phyloP scores from a whole-genome alignment of 2,888 invertebrate species.

The Notodonta dromedarius region DNA sequence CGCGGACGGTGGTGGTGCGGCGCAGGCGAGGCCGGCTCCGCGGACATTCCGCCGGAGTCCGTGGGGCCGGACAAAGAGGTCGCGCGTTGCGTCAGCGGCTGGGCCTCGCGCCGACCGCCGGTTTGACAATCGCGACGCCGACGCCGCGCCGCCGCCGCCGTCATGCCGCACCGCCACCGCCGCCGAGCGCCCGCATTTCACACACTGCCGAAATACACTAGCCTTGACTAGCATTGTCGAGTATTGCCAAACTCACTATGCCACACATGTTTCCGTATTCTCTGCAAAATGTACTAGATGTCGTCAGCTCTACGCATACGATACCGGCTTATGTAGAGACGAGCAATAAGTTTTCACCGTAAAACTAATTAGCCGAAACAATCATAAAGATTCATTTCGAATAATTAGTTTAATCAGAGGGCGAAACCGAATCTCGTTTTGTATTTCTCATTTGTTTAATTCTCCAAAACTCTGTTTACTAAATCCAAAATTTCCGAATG shows the following conservation, averaged over 20 bases:
- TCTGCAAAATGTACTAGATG: conserved; percentile 33
- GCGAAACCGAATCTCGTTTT: conserved; percentile 40
- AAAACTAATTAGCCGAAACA: conserved; percentile 22
- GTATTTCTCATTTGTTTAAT: conserved; percentile 55
- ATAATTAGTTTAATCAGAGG: conserved; percentile 34
- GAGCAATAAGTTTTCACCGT: conserved; percentile 8
- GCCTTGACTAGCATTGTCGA: conserved; percentile 68
- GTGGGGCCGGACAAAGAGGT: conserved; percentile 81
- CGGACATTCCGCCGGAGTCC: conserved; percentile 68
- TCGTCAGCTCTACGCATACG: conserved; percentile 23
- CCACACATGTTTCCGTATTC: conserved; percentile 57
- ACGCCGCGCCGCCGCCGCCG: conserved; percentile 38
- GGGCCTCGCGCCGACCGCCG: conserved; percentile 44
- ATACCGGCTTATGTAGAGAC: conserved; percentile 9
- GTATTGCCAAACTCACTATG: conserved; percentile 59
- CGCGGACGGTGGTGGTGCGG: conserved; percentile 60
- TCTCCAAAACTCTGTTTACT: conserved; percentile 66
- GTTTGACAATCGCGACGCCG: conserved; percentile 45
- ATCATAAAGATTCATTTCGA: conserved; percentile 19
- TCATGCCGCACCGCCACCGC: conserved; percentile 37
- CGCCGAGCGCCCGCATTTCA: conserved; percentile 57
- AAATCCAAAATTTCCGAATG: conserved; percentile 75
- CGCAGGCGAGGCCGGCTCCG: conserved; percentile 64
- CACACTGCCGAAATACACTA: conserved; percentile 67
- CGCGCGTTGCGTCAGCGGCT: conserved; percentile 77